Conservation (phyloP, 2,888 invertebrate species). For the Therioaphis trifolii region DNA sequence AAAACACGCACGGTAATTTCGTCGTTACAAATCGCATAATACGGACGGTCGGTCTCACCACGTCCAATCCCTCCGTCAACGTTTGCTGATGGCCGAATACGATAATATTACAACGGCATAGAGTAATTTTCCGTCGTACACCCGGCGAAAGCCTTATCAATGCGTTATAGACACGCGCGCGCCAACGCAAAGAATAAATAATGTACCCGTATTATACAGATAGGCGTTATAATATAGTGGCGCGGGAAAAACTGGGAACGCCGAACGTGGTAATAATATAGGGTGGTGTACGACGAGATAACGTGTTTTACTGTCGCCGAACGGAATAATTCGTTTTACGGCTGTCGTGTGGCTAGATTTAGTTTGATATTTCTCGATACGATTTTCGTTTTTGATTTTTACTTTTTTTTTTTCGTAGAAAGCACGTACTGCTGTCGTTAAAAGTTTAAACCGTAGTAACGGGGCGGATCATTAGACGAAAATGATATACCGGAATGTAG, state of each 20-base stretch:
- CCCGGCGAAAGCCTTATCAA: too few relatives aligned
- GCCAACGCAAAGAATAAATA: background rate
- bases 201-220: background rate
- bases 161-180: background rate
- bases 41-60: background rate
- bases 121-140: background rate
- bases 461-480: background rate
- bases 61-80: background rate
- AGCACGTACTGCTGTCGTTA: background rate
- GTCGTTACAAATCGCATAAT: background rate
- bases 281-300: too few relatives aligned
- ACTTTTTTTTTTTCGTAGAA: background rate
- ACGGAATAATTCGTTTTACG: background rate
- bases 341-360: background rate
- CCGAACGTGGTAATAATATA: too few relatives aligned
- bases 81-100: background rate
- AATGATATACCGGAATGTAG: background rate
- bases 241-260: too few relatives aligned
- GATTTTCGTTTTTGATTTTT: too few relatives aligned
- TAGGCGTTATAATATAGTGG: background rate
- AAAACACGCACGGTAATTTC: conserved; percentile 10
- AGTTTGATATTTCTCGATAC: background rate
- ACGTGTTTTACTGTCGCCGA: background rate
- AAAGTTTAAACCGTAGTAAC: too few relatives aligned
- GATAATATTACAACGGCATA: background rate